Conservation (phyloP, 2,797 vertebrate genomes). For the Rhinella marina region DNA sequence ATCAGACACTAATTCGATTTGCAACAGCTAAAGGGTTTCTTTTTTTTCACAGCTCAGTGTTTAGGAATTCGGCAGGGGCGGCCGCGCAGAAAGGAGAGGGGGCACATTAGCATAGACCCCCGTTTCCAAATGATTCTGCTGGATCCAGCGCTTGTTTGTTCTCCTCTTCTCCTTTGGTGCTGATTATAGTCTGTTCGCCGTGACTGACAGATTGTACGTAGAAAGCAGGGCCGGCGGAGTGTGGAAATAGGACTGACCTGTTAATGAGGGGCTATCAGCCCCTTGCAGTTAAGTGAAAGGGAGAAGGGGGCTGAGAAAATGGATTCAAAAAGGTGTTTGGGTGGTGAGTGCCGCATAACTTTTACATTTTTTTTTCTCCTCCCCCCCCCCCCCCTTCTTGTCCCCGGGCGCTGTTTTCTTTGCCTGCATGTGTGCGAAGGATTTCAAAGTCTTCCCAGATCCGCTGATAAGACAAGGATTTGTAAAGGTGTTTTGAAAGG, state of each 20-base stretch:
- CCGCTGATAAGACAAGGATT: conserved; percentile 46
- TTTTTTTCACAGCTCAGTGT: conserved; percentile 71
- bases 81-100: conserved; percentile 59
- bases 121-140: conserved; percentile 54
- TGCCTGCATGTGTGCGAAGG: conserved; percentile 21
- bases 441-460: conserved; percentile 53
- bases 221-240: conserved; percentile 66
- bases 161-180: background rate
- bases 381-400: background rate
- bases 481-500: conserved; percentile 55
- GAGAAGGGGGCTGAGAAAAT: conserved; percentile 20
- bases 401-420: conserved; percentile 38
- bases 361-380: background rate
- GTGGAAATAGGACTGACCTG: conserved; percentile 69
- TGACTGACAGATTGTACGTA: conserved; percentile 65
- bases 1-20: conserved; percentile 72
- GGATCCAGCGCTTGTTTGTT: conserved; percentile 47
- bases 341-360: background rate
- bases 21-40: conserved; percentile 69
- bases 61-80: conserved; percentile 67
- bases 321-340: background rate
- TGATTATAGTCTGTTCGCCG: conserved; percentile 59
- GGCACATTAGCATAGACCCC: conserved; percentile 59
- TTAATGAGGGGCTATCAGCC: conserved; percentile 63
- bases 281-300: conserved; percentile 24